phyloP scores from a whole-genome alignment of 2,888 invertebrate species.

The Aromia moschata region DNA sequence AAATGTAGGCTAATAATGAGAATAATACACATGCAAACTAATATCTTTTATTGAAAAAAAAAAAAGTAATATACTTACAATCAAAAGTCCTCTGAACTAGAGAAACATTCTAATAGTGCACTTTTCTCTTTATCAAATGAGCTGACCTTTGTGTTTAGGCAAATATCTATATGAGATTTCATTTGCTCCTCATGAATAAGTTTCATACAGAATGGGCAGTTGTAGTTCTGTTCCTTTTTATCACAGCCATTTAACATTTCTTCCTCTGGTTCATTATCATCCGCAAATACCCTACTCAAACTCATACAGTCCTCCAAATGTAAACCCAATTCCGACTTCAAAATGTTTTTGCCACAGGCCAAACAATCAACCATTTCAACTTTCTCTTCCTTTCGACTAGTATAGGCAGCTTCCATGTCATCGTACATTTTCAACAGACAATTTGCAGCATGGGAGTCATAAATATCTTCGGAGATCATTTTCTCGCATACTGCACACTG shows the following conservation, averaged over 20 bases:
- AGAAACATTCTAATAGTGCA: conserved; percentile 29
- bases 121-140: conserved; percentile 22
- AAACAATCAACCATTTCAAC: conserved; percentile 55
- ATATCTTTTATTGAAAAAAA: background rate
- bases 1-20: too few species aligned
- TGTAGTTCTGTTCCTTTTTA: conserved; percentile 57
- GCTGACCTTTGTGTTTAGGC: conserved; percentile 52
- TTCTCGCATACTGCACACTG: conserved; percentile 66
- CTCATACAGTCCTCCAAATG: conserved; percentile 62
- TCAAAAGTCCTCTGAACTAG: conserved; percentile 28
- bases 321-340: conserved; percentile 55
- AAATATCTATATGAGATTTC: conserved; percentile 69
- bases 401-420: conserved; percentile 58
- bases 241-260: conserved; percentile 19
- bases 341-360: conserved; percentile 59
- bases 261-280: conserved; percentile 44
- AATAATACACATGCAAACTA: too few species aligned
- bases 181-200: conserved; percentile 66
- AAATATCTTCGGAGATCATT: conserved; percentile 56
- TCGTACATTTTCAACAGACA: conserved; percentile 65
- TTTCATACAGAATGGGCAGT: conserved; percentile 71
- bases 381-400: background rate
- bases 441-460: conserved; percentile 62
- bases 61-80: background rate
- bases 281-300: conserved; percentile 60